Evolutionary conservation across 2,113 vertebrate genomes (phyloP).

Genomic region (Pseudopipra pipra): DNA sequence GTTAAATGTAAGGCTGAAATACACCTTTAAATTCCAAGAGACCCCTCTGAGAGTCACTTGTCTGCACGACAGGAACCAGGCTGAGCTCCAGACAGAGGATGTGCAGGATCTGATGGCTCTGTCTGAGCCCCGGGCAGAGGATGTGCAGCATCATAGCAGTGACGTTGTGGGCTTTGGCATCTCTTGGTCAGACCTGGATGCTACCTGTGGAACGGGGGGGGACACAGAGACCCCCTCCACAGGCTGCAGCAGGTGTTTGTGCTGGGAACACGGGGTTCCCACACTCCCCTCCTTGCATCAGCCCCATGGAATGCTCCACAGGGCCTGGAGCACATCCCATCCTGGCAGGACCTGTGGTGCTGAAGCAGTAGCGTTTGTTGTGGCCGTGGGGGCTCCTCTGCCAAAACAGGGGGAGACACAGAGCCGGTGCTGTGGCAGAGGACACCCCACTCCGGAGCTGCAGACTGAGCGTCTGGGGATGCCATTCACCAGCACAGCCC

Average conservation of each 20-base stretch:
- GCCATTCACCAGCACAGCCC: background rate
- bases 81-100: background rate
- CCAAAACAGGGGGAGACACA: accelerated
- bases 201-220: background rate
- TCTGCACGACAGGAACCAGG: background rate
- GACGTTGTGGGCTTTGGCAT: accelerated
- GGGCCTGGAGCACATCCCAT: accelerated
- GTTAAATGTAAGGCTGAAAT: background rate
- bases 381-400: background rate
- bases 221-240: background rate
- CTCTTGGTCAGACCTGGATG: background rate
- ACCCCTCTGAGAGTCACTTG: accelerated
- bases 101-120: background rate
- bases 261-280: accelerated
- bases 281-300: background rate
- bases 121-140: background rate
- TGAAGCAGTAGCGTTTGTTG: background rate
- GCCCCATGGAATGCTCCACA: accelerated
- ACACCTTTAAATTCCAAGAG: accelerated
- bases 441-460: accelerated
- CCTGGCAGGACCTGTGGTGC: accelerated
- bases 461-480: background rate
- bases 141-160: accelerated
- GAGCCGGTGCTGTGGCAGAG: background rate
- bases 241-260: background rate